Percentiles rank a stretch among this genome's conserved stretches.
Evolutionary conservation across 2,113 vertebrate genomes (phyloP).

Genomic region (Thalassarche chlororhynchos): DNA sequence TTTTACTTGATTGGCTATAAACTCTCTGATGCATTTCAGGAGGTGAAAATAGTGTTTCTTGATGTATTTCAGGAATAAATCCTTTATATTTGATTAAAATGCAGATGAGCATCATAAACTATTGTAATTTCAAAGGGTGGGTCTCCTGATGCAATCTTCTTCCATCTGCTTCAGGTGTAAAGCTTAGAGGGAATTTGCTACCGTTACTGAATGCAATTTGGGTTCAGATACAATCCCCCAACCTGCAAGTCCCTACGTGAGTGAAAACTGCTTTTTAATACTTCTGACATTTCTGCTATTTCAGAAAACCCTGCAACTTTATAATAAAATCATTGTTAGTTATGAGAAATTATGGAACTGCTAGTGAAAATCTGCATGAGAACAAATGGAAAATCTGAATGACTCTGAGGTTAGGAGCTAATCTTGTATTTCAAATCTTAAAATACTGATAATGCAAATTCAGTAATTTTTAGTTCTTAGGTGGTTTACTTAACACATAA

Average conservation of each 20-base stretch:
- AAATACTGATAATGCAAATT: neutral
- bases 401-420: neutral
- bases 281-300: neutral
- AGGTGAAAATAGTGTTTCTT: slow-evolving; percentile 55
- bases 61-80: slow-evolving; percentile 63
- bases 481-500: neutral
- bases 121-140: slow-evolving; percentile 63
- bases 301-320: neutral
- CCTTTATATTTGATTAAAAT: slow-evolving; percentile 74
- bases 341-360: neutral
- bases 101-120: slow-evolving; percentile 66
- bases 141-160: slow-evolving; percentile 50
- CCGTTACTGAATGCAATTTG: slow-evolving; percentile 25
- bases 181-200: slow-evolving; percentile 42
- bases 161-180: slow-evolving; percentile 71
- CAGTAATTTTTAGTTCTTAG: neutral
- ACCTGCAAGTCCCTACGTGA: neutral
- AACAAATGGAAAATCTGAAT: neutral
- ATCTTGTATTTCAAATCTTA: neutral
- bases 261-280: neutral
- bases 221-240: neutral
- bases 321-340: neutral
- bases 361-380: neutral
- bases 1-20: slow-evolving; percentile 61
- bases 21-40: slow-evolving; percentile 51